Evolutionary conservation across 1,140 invertebrate species (phyloP).

Genomic region (Platorchestia sp.): DNA sequence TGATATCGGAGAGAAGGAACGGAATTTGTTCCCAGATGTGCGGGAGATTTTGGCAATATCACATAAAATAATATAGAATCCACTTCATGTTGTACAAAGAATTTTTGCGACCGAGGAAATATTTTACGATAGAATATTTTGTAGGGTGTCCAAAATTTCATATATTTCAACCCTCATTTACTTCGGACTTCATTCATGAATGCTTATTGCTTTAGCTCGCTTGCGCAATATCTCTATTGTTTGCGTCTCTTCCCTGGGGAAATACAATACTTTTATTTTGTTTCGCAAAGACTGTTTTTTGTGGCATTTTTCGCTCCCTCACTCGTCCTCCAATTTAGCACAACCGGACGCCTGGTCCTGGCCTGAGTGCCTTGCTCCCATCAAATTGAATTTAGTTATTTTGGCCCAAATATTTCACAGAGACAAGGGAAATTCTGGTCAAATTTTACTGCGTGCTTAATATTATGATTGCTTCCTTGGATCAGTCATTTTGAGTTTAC

Average conservation of each 20-base stretch:
- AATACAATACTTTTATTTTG: background rate
- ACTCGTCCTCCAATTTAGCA: background rate
- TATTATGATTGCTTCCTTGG: too few relatives aligned
- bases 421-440: background rate
- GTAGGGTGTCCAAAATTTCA: too few relatives aligned
- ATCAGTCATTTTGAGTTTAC: too few relatives aligned
- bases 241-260: background rate
- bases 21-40: background rate
- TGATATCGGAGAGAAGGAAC: background rate
- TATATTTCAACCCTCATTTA: too few relatives aligned
- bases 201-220: background rate
- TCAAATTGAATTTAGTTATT: background rate
- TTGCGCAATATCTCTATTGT: background rate
- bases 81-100: background rate
- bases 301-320: background rate
- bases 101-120: background rate
- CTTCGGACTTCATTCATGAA: background rate
- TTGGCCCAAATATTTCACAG: background rate
- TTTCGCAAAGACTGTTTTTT: background rate
- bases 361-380: background rate
- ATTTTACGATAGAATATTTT: too few relatives aligned
- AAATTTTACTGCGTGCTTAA: too few relatives aligned
- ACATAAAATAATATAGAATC: background rate
- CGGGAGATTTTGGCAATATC: background rate
- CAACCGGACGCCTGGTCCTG: too few relatives aligned